Evolutionary conservation across 2,888 invertebrate species (phyloP).

Genomic region (Azorinus chamasolen): DNA sequence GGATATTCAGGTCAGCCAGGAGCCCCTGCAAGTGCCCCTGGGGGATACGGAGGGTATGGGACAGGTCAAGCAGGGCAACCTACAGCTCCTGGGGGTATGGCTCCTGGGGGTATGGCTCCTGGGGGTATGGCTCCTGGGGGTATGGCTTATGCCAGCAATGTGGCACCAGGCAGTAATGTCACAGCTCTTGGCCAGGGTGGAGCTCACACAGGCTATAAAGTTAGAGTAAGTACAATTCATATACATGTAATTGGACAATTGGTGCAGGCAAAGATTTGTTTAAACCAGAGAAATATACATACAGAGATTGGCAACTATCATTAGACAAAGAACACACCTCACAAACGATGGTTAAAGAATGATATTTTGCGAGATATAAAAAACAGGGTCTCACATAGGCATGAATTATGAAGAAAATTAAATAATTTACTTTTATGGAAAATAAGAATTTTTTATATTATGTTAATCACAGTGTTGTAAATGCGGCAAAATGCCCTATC

Average conservation of each 20-base stretch:
- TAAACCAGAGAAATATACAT: no score
- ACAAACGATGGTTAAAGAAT: no score
- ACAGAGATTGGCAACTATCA: no score
- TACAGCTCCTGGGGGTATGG: conserved; percentile 36
- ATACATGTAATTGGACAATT: no score
- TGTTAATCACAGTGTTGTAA: no score
- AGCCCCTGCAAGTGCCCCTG: conserved; percentile 23
- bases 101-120: conserved; percentile 16
- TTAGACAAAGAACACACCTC: neutral
- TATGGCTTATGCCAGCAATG: conserved; percentile 47
- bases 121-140: conserved; percentile 50
- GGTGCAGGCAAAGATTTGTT: no score
- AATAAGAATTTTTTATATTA: no score
- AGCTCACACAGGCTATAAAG: conserved; percentile 58
- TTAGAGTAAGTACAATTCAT: conserved; percentile 53
- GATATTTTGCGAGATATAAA: no score
- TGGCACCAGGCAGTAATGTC: conserved; percentile 40
- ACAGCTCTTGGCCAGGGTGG: conserved; percentile 49
- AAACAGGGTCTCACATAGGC: no score
- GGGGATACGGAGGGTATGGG: conserved; percentile 39
- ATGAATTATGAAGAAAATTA: no score
- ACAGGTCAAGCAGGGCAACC: conserved; percentile 29
- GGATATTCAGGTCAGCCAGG: conserved; percentile 42
- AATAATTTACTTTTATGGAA: no score
- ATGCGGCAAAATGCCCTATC: no score